Conservation (phyloP, 1,140 invertebrate genomes). For the Plutomurus gul region DNA sequence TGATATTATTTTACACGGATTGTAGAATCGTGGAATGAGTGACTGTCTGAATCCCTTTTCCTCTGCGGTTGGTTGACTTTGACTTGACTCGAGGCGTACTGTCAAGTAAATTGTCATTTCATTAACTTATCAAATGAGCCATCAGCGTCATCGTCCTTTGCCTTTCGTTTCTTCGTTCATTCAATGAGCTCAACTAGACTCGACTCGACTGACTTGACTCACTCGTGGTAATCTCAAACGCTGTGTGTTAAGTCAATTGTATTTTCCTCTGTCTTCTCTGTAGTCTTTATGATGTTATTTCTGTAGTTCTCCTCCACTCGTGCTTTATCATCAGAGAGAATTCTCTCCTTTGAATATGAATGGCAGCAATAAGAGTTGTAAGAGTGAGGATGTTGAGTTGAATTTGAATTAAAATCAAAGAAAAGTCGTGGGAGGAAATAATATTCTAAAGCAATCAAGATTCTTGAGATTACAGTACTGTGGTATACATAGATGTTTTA, state of each 20-base stretch:
- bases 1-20: neutral
- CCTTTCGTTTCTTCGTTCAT: neutral
- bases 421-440: neutral
- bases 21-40: neutral
- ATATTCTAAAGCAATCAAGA: neutral
- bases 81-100: conserved; percentile 19
- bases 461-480: too few species aligned
- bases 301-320: too few species aligned
- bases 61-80: conserved; percentile 19
- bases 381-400: neutral
- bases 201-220: too few species aligned
- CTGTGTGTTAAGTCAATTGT: too few species aligned
- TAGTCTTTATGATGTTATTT: too few species aligned
- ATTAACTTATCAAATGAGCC: conserved; percentile 27
- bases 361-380: too few species aligned
- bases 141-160: neutral
- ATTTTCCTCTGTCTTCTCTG: too few species aligned
- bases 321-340: neutral
- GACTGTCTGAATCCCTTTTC: neutral
- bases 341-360: neutral
- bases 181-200: too few species aligned
- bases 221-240: too few species aligned
- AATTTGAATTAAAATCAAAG: conserved; percentile 11
- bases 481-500: too few species aligned
- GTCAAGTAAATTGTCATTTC: conserved; percentile 24